Conservation (phyloP, 2,113 vertebrate species). For the Dipodomys merriami region DNA sequence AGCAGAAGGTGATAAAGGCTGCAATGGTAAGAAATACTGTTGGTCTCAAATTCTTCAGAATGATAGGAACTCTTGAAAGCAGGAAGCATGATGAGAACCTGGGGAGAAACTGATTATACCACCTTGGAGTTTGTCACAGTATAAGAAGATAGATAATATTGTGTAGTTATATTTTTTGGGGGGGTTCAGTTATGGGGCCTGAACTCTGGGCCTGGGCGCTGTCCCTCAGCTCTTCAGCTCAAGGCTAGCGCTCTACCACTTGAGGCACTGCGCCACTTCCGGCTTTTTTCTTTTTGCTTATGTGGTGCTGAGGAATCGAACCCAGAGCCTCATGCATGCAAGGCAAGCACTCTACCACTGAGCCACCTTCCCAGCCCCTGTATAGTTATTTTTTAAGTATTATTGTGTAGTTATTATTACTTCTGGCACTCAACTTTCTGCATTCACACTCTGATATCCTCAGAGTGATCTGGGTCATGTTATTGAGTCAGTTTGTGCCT, state of each 20-base stretch:
- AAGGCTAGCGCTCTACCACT: too few species aligned
- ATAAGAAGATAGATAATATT: not conserved
- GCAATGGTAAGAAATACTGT: not conserved
- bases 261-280: too few species aligned
- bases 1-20: constrained; percentile 16
- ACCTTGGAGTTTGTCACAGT: not conserved
- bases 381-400: not conserved
- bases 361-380: too few species aligned
- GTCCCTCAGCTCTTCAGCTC: too few species aligned
- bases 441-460: not conserved
- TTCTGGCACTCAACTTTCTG: not conserved
- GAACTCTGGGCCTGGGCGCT: too few species aligned
- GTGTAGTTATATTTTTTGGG: not conserved
- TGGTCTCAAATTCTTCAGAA: constrained; percentile 23
- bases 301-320: too few species aligned
- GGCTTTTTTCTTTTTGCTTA: too few species aligned
- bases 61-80: not conserved
- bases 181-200: too few species aligned
- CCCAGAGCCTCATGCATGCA: too few species aligned
- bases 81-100: not conserved
- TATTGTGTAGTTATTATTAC: not conserved
- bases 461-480: not conserved
- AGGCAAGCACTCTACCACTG: too few species aligned
- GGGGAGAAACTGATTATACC: not conserved
- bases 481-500: not conserved